Percentiles rank a stretch among this genome's conserved stretches.
Evolutionary conservation across 35 echinoderm and acorn worm genomes (phyloP).

Genomic region (Chiridota heheva): DNA sequence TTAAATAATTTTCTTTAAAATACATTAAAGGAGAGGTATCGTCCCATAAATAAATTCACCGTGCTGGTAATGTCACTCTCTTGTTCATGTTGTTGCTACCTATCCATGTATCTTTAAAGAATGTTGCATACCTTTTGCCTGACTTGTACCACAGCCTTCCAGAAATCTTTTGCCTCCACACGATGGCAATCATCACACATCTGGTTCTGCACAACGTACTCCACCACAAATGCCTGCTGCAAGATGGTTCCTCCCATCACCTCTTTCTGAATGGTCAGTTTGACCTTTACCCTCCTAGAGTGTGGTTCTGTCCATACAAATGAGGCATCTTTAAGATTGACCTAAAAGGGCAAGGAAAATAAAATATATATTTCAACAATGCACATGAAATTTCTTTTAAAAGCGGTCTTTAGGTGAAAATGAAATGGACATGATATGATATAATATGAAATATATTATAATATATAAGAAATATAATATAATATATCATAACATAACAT

Average conservation of each 20-base stretch:
- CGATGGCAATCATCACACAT: slow-evolving; percentile 93
- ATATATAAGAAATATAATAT: no score
- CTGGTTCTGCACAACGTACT: slow-evolving; percentile 84
- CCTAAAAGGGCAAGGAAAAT: slow-evolving; percentile 27
- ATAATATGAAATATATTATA: no score
- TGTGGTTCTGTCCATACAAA: slow-evolving; percentile 98
- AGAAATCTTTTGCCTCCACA: slow-evolving; percentile 90
- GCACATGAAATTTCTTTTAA: no score
- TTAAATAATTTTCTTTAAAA: no score
- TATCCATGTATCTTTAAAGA: no score
- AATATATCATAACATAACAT: no score
- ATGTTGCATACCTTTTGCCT: slow-evolving; percentile 75
- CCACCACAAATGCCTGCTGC: slow-evolving; percentile 90
- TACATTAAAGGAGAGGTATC: no score
- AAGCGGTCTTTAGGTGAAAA: no score
- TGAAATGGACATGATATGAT: no score
- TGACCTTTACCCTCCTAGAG: slow-evolving; percentile 89
- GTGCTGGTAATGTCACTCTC: no score
- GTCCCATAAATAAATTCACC: no score
- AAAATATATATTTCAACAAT: neutral
- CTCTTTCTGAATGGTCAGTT: slow-evolving; percentile 91
- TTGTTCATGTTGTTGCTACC: no score
- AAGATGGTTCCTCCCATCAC: slow-evolving; percentile 83
- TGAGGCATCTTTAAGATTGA: slow-evolving; percentile 76
- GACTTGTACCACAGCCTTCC: slow-evolving; percentile 93